Base-by-base conservation (phyloP, 2,888 invertebrate species). In the Agrotis clavis region DNA sequence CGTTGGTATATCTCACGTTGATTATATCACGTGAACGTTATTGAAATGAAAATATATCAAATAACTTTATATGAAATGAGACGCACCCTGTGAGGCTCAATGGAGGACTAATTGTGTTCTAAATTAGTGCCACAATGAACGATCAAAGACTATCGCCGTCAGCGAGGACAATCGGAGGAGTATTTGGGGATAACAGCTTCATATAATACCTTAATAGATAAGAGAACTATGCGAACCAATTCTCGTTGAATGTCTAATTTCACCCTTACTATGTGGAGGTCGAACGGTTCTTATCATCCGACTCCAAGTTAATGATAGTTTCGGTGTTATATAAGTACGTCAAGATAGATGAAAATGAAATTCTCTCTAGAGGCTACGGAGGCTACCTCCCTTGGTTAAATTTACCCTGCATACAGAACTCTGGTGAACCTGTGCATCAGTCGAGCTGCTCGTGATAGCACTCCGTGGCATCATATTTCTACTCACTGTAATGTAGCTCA, bases 51-150 rank as follows among this genome's bases (percentile, higher is more conserved):
- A n/a, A n/a, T n/a, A n/a, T n/a, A n/a, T n/a, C n/a, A n/a, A n/a
- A n/a, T n/a, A n/a, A n/a, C n/a, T n/a, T n/a, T n/a, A n/a, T n/a
- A n/a, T n/a, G n/a, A n/a, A n/a, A n/a, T n/a, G n/a, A n/a, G n/a
- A n/a, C n/a, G n/a, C n/a, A n/a, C n/a, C n/a, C n/a, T n/a, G 30
- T 14, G 50, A 5, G 35, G 16, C 75, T 30, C 41, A 41, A 13
- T 18, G 19, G 66, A 18, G 35, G 13, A 30, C 19, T 71, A 13
- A 71, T n/a, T 51, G 51, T 18, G 13, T 45, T 19, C 41, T 45
- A 16, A 75, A 75, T 51, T 7, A 65, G 4, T 19, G 63, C 13
- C 25, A 51, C 21, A 41, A 41, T 64, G 13, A 71, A 51, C 19
- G 66, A 45, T 30, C 19, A 51, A 11, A 45, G 30, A 51, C 13